These are phyloP conservation scores for Exocentrus adspersus DNA, from an alignment of 2,888 invertebrate species.

Conservation along the genomic window DNA sequence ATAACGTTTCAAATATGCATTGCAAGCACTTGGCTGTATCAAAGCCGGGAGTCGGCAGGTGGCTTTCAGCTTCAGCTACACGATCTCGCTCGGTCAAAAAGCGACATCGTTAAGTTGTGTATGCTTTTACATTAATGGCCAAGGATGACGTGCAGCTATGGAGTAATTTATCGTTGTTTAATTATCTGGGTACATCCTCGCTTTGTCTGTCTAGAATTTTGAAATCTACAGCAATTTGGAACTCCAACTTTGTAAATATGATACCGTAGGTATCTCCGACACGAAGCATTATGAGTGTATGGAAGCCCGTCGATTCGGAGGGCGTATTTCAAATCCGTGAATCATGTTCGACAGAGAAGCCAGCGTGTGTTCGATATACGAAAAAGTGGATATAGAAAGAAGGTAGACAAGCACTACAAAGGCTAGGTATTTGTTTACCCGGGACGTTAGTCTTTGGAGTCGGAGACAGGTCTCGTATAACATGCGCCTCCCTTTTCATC, in stretches of 20 bases:
- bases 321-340: constrained; percentile 21
- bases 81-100: constrained; percentile 12
- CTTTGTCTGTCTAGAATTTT: no score
- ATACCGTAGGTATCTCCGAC: no score
- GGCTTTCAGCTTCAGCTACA: constrained; percentile 16
- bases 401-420: constrained; percentile 40
- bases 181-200: no score
- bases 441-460: constrained; percentile 36
- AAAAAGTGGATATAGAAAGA: constrained; percentile 37
- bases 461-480: constrained; percentile 36
- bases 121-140: background rate
- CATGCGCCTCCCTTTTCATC: constrained; percentile 40
- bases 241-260: no score
- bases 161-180: background rate
- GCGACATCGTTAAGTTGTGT: constrained; percentile 10
- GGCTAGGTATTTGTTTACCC: constrained; percentile 46
- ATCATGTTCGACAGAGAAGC: constrained; percentile 26
- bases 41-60: constrained; percentile 28
- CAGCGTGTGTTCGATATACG: constrained; percentile 18
- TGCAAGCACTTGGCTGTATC: constrained; percentile 38
- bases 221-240: background rate
- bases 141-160: background rate
- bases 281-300: constrained; percentile 5
- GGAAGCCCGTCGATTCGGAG: background rate
- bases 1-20: constrained; percentile 55